Conservation (phyloP, 2,888 invertebrate species). For the Epistrophella euchroma region DNA sequence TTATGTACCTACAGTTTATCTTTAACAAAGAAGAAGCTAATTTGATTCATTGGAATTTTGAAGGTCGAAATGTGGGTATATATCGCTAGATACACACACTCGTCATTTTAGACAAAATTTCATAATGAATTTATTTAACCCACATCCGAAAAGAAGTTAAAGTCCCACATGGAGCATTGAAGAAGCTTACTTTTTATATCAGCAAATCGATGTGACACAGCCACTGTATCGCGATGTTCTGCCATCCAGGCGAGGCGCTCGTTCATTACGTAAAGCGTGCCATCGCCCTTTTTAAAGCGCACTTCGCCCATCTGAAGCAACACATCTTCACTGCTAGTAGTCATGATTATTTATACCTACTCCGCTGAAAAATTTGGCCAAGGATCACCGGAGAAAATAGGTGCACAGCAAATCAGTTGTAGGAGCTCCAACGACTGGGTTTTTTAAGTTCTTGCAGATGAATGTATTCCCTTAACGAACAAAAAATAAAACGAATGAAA, state of each 20-base stretch:
- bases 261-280: constrained; percentile 96
- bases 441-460: background rate
- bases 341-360: constrained; percentile 85
- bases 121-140: constrained; percentile 17
- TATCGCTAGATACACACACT: constrained; percentile 16
- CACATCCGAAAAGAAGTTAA: constrained; percentile 11
- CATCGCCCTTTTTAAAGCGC: constrained; percentile 97
- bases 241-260: constrained; percentile 98
- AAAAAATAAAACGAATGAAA: background rate
- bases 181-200: constrained; percentile 94
- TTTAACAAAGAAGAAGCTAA: background rate
- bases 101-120: background rate
- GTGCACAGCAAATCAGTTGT: background rate
- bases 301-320: constrained; percentile 96
- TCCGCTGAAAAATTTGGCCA: background rate
- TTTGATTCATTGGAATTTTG: constrained; percentile 1
- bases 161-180: background rate
- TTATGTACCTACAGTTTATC: background rate
- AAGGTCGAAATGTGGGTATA: background rate
- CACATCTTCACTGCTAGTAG: constrained; percentile 97
- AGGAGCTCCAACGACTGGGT: constrained; percentile 5
- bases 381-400: constrained; percentile 1
- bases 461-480: constrained; percentile 46
- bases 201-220: constrained; percentile 96
- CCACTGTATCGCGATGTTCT: constrained; percentile 95